A percentile compares a stretch with the other conserved stretches of the same genome.
Evolutionary conservation across 2,797 vertebrate species (phyloP).

Genomic region (Enteromius fasciolatus): DNA sequence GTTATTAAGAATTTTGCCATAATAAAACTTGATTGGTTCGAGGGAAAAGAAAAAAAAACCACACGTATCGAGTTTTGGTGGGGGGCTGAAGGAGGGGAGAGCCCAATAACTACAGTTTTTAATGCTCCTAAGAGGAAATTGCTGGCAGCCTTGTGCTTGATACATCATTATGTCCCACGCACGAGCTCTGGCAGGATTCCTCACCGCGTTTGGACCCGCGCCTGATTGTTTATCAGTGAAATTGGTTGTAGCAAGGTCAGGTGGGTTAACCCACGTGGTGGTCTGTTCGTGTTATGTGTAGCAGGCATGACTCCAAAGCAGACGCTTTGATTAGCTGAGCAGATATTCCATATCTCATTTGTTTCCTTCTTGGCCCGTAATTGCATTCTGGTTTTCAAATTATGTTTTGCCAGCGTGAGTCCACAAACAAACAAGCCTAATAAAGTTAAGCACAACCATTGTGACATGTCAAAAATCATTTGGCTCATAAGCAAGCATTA

Average conservation of each 20-base stretch:
- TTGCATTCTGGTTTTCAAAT: constrained; percentile 73
- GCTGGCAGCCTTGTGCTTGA: constrained; percentile 58
- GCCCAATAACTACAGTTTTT: constrained; percentile 57
- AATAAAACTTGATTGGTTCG: constrained; percentile 70
- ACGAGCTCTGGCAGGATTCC: constrained; percentile 54
- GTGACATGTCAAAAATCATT: constrained; percentile 75
- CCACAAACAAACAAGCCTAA: constrained; percentile 74
- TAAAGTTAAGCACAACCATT: constrained; percentile 71
- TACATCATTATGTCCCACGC: constrained; percentile 59
- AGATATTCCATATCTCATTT: constrained; percentile 73
- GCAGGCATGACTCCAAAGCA: constrained; percentile 66
- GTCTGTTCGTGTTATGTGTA: constrained; percentile 51
- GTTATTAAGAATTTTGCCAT: constrained; percentile 67
- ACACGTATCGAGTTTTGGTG: constrained; percentile 51
- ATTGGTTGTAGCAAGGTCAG: constrained; percentile 68
- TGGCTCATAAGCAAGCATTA: constrained; percentile 68
- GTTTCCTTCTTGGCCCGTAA: constrained; percentile 66
- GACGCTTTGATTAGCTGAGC: constrained; percentile 69
- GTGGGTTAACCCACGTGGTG: constrained; percentile 55
- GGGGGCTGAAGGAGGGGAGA: neutral
- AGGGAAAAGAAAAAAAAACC: constrained; percentile 55
- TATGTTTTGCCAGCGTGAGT: constrained; percentile 66
- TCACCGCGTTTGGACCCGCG: constrained; percentile 51
- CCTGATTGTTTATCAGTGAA: constrained; percentile 65
- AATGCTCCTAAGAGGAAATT: constrained; percentile 65